Conservation (phyloP, 2,888 invertebrate species). For the Geotrupes spiniger region DNA sequence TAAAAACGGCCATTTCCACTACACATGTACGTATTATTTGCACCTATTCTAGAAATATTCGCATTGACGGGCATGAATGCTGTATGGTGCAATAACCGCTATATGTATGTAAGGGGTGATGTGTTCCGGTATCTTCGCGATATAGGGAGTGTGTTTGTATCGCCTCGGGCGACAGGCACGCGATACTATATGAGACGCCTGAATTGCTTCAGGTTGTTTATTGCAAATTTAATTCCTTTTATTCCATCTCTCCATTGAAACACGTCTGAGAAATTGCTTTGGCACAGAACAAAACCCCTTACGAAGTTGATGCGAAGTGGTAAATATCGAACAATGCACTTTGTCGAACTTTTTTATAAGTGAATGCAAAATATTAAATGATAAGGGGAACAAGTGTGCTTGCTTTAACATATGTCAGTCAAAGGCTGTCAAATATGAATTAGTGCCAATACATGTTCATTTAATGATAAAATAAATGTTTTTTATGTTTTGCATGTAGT, state of each 20-base stretch:
- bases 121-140: constrained; percentile 17
- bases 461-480: too few species aligned
- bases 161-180: constrained; percentile 1
- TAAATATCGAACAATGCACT: too few species aligned
- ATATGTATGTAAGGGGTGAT: constrained; percentile 17
- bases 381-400: too few species aligned
- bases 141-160: constrained; percentile 5
- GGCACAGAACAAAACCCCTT: neutral
- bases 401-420: too few species aligned
- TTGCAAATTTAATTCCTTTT: constrained; percentile 7
- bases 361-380: too few species aligned
- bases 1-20: constrained; percentile 32
- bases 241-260: neutral
- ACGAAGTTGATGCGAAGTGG: too few species aligned
- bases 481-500: too few species aligned
- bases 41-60: constrained; percentile 30
- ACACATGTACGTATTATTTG: constrained; percentile 34
- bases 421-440: too few species aligned
- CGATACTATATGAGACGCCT: constrained; percentile 1
- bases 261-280: constrained; percentile 5
- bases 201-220: constrained; percentile 4
- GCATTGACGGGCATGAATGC: constrained; percentile 29
- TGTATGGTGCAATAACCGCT: constrained; percentile 29
- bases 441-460: too few species aligned
- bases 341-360: too few species aligned